phyloP scores from a whole-genome alignment of 2,113 vertebrate species.

The Myotis brandtii region DNA sequence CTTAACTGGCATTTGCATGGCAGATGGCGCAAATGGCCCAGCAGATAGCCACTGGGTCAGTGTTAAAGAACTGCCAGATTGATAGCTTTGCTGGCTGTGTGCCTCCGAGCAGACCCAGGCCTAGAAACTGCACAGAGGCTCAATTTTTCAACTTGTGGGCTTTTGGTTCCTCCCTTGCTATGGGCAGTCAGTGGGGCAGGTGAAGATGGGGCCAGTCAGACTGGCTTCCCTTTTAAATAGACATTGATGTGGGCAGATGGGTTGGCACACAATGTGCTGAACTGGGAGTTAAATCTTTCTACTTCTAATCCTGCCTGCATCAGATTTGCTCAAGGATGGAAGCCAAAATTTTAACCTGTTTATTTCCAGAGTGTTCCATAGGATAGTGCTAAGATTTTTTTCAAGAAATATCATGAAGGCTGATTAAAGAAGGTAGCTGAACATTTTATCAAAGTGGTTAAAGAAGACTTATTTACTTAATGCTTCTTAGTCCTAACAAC shows the following conservation, averaged over 20 bases:
- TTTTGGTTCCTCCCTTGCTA: conserved; percentile 54
- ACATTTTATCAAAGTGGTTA: background rate
- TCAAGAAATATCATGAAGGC: background rate
- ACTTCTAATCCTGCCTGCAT: conserved; percentile 66
- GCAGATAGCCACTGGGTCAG: conserved; percentile 87
- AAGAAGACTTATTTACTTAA: background rate
- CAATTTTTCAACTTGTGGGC: conserved; percentile 75
- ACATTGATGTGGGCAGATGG: conserved; percentile 77
- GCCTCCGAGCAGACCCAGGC: conserved; percentile 72
- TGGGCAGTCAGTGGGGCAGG: conserved; percentile 68
- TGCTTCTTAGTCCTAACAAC: background rate
- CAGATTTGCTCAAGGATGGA: conserved; percentile 44
- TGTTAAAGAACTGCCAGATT: conserved; percentile 84
- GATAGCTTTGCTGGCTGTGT: conserved; percentile 84
- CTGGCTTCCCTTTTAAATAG: conserved; percentile 70
- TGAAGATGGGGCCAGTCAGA: conserved; percentile 52
- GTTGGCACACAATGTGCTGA: conserved; percentile 68
- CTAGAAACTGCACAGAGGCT: conserved; percentile 71
- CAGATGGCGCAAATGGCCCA: conserved; percentile 88
- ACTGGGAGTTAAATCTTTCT: conserved; percentile 70
- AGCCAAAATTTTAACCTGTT: conserved; percentile 72
- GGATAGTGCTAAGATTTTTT: background rate
- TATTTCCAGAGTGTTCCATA: conserved; percentile 49
- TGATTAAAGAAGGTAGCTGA: background rate
- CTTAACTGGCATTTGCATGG: conserved; percentile 85